Conservation (phyloP, 2,888 invertebrate species). For the Zele albiditarsus region DNA sequence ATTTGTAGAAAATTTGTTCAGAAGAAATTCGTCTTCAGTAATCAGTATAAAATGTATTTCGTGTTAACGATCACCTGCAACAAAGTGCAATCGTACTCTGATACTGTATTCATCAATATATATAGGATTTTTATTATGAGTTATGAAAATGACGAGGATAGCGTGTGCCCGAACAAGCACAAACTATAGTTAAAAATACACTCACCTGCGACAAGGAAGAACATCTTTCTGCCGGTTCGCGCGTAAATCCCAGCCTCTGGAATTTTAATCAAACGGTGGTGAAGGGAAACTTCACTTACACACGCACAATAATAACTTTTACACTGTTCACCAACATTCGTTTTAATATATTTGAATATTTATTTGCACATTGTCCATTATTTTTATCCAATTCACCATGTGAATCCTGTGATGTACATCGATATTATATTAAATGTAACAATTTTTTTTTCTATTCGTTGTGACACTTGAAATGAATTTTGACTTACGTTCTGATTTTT, state of each 20-base stretch:
- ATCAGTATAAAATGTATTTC: too few species aligned
- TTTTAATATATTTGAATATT: background rate
- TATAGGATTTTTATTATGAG: slow-evolving; percentile 9
- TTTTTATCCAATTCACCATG: too few species aligned
- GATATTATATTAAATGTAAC: too few species aligned
- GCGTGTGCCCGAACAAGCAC: slow-evolving; percentile 19
- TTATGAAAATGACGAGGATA: slow-evolving; percentile 24
- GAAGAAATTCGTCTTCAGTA: too few species aligned
- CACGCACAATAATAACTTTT: slow-evolving; percentile 6
- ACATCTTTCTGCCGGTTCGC: slow-evolving; percentile 56
- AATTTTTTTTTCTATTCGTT: too few species aligned
- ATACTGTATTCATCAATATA: background rate
- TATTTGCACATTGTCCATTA: background rate
- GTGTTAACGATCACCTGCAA: background rate
- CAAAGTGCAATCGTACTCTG: background rate
- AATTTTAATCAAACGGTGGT: slow-evolving; percentile 20
- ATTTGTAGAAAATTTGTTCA: too few species aligned
- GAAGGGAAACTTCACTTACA: slow-evolving; percentile 34
- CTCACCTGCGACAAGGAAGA: slow-evolving; percentile 65
- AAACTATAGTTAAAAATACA: slow-evolving; percentile 46
- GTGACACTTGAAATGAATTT: too few species aligned
- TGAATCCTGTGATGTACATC: too few species aligned
- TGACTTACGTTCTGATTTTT: background rate
- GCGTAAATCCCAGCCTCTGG: slow-evolving; percentile 30
- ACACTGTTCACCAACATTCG: slow-evolving; percentile 19